Percentiles rank a stretch among this genome's conserved stretches.
These are phyloP conservation scores for Conopomorpha cramerella DNA, from an alignment of 1,140 invertebrate species.

Conservation along the genomic window DNA sequence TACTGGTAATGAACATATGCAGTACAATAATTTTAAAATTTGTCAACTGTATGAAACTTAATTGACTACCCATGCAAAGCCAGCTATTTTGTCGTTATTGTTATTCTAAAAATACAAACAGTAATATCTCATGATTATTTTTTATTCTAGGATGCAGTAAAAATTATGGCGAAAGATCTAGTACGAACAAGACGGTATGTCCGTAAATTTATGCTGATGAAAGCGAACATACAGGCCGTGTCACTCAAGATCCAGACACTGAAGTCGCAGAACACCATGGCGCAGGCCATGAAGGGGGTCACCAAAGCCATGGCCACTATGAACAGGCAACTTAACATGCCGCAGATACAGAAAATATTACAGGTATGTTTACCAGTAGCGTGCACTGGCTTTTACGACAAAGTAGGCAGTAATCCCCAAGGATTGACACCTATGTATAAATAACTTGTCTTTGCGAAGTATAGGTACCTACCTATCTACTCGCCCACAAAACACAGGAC, in stretches of 20 bases:
- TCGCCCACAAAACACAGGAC: no score
- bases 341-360: constrained; percentile 98
- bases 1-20: no score
- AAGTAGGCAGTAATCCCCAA: not conserved
- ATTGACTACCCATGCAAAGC: no score
- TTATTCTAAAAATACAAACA: no score
- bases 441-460: no score
- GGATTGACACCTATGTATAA: no score
- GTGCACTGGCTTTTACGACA: no score
- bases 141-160: constrained; percentile 89
- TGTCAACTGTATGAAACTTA: no score
- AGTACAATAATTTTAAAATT: no score
- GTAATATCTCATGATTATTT: no score
- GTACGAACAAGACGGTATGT: constrained; percentile 94
- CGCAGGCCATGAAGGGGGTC: constrained; percentile 98
- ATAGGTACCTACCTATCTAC: no score
- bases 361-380: constrained; percentile 79
- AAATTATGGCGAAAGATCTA: constrained; percentile 99
- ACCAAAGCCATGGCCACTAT: constrained; percentile 98
- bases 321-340: constrained; percentile 97
- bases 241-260: constrained; percentile 98
- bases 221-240: constrained; percentile 99
- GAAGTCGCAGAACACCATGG: constrained; percentile 98
- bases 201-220: constrained; percentile 99
- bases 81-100: no score